Evolutionary conservation across 2,113 vertebrate species (phyloP).

Genomic region (Sprattus sprattus): DNA sequence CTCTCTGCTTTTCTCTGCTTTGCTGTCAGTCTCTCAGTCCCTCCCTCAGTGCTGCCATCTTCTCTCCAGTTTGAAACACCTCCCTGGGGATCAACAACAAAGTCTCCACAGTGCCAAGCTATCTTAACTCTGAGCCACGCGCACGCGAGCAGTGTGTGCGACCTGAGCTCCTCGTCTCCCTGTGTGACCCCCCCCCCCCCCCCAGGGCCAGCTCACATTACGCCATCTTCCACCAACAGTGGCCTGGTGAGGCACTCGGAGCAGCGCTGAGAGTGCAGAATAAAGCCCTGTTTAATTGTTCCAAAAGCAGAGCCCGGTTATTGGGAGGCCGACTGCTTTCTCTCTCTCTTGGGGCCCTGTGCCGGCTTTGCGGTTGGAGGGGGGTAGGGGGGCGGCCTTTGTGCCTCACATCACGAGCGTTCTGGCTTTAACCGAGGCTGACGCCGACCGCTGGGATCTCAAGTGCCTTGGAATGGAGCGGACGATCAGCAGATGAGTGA

Average conservation of each 20-base stretch:
- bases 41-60: background rate
- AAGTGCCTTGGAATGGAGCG: conserved; percentile 44
- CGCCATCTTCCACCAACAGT: background rate
- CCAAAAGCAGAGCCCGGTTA: conserved; percentile 40
- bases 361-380: background rate
- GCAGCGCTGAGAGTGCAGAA: background rate
- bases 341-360: background rate
- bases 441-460: conserved; percentile 23
- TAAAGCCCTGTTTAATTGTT: conserved; percentile 42
- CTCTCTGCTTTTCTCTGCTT: no score
- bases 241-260: conserved; percentile 35
- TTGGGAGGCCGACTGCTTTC: conserved; percentile 46
- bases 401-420: conserved; percentile 13
- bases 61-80: background rate
- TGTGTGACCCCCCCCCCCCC: background rate
- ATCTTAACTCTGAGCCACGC: conserved; percentile 26
- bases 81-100: background rate
- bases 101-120: background rate
- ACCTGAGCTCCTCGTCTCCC: background rate
- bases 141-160: no score
- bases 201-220: conserved; percentile 23
- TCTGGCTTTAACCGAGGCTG: conserved; percentile 22
- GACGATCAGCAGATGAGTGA: conserved; percentile 40
- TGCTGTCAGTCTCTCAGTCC: background rate
- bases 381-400: background rate